Percentiles rank a stretch among this genome's conserved stretches.
These are phyloP conservation scores for Thamnophis elegans DNA, from an alignment of 2,797 vertebrate genomes.

Conservation along the genomic window DNA sequence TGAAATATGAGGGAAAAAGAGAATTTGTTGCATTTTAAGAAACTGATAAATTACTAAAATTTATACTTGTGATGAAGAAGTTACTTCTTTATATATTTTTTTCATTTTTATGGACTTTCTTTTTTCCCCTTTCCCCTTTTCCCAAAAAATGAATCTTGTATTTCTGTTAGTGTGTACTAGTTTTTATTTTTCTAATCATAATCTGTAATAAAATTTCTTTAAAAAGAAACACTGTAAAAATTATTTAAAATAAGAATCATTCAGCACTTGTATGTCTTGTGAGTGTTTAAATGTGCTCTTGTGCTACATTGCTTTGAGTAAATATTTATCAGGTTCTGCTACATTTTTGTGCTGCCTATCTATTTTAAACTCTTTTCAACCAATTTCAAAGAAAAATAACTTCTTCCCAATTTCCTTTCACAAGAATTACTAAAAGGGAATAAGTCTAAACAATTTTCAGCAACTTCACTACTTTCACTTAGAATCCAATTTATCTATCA, in stretches of 20 bases:
- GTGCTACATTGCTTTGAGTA: neutral
- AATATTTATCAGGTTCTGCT: neutral
- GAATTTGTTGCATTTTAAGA: neutral
- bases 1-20: neutral
- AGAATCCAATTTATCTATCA: neutral
- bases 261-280: neutral
- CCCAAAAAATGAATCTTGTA: neutral
- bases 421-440: neutral
- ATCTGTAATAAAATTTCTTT: neutral
- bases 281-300: neutral
- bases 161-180: neutral
- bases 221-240: neutral
- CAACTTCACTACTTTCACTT: neutral
- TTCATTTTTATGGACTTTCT: neutral
- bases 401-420: neutral
- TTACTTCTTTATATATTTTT: neutral
- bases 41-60: neutral
- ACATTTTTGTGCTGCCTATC: neutral
- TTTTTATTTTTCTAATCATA: neutral
- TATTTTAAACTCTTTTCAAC: neutral
- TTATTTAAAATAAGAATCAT: neutral
- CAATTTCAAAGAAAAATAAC: neutral
- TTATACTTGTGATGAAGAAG: neutral
- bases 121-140: neutral
- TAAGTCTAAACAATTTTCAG: neutral